Conservation (phyloP, 2,888 invertebrate species). For the Sialis lutaria region DNA sequence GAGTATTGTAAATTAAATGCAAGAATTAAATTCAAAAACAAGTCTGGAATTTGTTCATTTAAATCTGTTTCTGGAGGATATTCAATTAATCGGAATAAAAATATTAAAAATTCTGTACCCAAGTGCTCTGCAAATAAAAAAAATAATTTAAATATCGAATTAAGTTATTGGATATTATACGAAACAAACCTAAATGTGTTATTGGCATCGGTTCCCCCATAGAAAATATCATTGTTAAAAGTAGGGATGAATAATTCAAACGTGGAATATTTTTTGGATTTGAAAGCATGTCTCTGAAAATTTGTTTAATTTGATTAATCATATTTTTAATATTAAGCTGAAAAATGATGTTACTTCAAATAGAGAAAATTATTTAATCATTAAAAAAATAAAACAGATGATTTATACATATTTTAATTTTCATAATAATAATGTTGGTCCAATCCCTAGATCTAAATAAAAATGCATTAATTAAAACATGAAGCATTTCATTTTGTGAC, state of each 20-base stretch:
- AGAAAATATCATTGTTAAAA: constrained; percentile 77
- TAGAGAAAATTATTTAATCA: not conserved
- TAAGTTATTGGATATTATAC: constrained; percentile 2
- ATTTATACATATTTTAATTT: constrained; percentile 3
- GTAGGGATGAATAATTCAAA: constrained; percentile 63
- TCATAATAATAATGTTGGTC: constrained; percentile 4
- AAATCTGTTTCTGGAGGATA: constrained; percentile 60
- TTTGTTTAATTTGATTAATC: constrained; percentile 4
- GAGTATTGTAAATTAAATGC: constrained; percentile 82
- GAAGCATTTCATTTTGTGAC: too few species aligned
- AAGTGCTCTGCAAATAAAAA: constrained; percentile 51
- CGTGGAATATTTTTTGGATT: constrained; percentile 63
- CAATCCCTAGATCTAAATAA: too few species aligned
- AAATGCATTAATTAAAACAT: too few species aligned
- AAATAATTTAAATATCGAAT: not conserved
- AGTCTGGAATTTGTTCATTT: constrained; percentile 70
- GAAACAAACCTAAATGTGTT: constrained; percentile 61
- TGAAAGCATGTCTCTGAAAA: constrained; percentile 53
- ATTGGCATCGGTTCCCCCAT: constrained; percentile 81
- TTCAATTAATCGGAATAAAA: constrained; percentile 69
- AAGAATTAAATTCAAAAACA: constrained; percentile 66
- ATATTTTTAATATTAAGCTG: not conserved
- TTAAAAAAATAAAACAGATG: not conserved
- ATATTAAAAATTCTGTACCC: constrained; percentile 64
- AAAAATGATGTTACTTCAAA: too few species aligned